Evolutionary conservation across 2,113 vertebrate species (phyloP).

Genomic region (Vireo altiloquus): DNA sequence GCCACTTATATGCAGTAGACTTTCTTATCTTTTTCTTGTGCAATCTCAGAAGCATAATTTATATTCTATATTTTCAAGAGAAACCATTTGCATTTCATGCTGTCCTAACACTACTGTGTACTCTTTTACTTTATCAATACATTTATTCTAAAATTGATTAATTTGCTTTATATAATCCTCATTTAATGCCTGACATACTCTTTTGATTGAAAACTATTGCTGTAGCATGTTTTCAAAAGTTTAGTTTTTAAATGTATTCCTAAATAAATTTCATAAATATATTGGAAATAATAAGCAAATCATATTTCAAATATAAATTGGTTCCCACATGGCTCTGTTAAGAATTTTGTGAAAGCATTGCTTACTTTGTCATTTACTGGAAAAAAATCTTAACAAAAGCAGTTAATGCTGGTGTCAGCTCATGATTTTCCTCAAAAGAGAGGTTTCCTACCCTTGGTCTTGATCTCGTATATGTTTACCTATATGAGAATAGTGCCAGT

Average conservation of each 20-base stretch:
- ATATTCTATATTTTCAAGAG: neutral
- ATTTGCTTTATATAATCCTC: neutral
- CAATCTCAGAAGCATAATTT: neutral
- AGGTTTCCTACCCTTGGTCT: neutral
- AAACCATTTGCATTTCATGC: neutral
- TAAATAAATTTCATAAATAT: neutral
- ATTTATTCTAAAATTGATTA: neutral
- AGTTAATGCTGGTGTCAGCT: neutral
- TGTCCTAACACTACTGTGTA: neutral
- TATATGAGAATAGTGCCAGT: neutral
- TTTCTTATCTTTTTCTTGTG: neutral
- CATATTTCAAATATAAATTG: neutral
- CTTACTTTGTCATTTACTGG: neutral
- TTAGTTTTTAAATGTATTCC: neutral
- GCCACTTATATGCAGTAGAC: neutral
- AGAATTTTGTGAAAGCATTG: neutral
- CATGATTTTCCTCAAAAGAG: neutral
- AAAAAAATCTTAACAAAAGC: neutral
- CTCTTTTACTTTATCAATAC: neutral
- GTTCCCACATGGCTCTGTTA: neutral
- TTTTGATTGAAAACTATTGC: neutral
- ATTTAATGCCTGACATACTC: neutral
- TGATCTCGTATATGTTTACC: neutral
- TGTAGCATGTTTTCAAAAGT: neutral
- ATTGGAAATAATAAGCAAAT: neutral